phyloP scores from a whole-genome alignment of 2,888 invertebrate genomes.

The Cecidostiba fungosa region DNA sequence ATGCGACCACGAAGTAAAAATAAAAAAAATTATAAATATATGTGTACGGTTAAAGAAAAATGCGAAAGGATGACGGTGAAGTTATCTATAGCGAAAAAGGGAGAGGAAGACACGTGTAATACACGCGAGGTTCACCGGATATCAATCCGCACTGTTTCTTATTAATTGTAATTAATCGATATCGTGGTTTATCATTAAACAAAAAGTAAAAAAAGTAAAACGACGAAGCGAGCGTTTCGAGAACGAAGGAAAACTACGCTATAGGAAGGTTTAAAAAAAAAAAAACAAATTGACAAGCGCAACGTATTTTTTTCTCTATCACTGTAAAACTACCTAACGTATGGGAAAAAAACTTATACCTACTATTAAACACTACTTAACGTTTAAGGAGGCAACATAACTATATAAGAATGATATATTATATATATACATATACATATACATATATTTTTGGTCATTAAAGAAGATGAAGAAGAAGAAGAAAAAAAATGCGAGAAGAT shows the following conservation, averaged over 20 bases:
- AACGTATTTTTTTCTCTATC: conserved; percentile 79
- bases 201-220: conserved; percentile 46
- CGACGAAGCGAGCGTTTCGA: conserved; percentile 39
- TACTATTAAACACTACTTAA: conserved; percentile 79
- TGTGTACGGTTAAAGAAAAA: conserved; percentile 48
- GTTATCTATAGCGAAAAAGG: conserved; percentile 38
- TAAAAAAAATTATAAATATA: conserved; percentile 51
- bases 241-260: conserved; percentile 52
- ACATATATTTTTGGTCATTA: conserved; percentile 80
- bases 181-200: conserved; percentile 57
- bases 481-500: conserved; percentile 58
- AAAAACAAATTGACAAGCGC: conserved; percentile 68
- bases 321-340: conserved; percentile 79
- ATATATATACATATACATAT: conserved; percentile 76
- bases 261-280: conserved; percentile 30
- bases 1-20: conserved; percentile 51
- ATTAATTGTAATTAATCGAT: conserved; percentile 59
- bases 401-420: conserved; percentile 79
- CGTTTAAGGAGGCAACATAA: conserved; percentile 78
- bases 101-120: not conserved
- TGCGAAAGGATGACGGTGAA: conserved; percentile 36
- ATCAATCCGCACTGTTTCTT: conserved; percentile 58
- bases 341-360: conserved; percentile 71
- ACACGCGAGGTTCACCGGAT: conserved; percentile 47
- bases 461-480: conserved; percentile 66